These are phyloP conservation scores for Asobara japonica DNA, from an alignment of 1,140 invertebrate genomes.

Conservation along the genomic window DNA sequence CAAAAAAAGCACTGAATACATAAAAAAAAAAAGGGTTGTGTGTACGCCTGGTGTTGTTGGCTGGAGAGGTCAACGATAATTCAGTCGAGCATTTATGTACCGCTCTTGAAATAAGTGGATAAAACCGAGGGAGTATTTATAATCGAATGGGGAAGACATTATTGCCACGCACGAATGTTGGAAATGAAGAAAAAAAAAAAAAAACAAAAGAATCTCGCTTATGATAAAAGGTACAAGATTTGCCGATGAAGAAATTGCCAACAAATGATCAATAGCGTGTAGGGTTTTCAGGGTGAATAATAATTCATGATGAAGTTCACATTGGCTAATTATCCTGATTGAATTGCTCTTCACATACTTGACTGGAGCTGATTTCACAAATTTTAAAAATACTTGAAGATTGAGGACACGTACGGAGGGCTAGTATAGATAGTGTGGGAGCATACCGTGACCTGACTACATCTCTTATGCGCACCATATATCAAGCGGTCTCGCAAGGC, in stretches of 20 bases:
- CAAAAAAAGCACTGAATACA: neutral
- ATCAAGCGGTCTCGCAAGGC: neutral
- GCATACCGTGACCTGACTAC: neutral
- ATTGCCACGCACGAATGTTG: neutral
- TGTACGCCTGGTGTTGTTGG: constrained; percentile 48
- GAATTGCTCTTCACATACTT: too few relatives aligned
- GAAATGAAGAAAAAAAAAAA: too few relatives aligned
- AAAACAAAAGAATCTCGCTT: too few relatives aligned
- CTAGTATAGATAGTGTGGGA: neutral
- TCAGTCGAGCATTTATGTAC: constrained; percentile 39
- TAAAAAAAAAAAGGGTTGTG: constrained; percentile 47
- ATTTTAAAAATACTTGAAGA: neutral
- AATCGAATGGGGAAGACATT: neutral
- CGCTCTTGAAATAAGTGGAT: neutral
- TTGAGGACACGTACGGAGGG: neutral
- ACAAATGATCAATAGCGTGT: too few relatives aligned
- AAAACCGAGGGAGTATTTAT: neutral
- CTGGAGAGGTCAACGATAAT: constrained; percentile 61
- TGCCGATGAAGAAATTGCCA: too few relatives aligned
- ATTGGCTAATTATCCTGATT: too few relatives aligned
- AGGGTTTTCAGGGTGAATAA: too few relatives aligned
- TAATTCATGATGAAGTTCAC: too few relatives aligned
- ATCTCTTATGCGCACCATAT: neutral
- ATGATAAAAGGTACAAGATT: too few relatives aligned
- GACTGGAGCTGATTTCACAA: neutral